phyloP scores from a whole-genome alignment of 2,113 vertebrate species.

The Microcebus griseorufus region DNA sequence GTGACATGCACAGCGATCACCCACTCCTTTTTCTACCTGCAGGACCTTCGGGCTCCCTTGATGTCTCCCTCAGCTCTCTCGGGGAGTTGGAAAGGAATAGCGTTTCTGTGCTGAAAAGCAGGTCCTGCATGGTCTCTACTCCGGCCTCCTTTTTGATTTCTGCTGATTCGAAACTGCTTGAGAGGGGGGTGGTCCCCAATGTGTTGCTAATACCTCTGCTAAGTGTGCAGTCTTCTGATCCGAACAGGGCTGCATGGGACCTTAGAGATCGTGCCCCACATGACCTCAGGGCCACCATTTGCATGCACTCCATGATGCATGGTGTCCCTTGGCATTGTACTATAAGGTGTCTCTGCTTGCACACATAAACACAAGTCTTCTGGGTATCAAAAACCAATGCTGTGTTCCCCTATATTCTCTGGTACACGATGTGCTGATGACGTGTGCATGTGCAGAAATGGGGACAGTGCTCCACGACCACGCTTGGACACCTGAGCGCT shows the following conservation, averaged over 20 bases:
- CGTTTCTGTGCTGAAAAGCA: not conserved
- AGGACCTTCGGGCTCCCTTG: not conserved
- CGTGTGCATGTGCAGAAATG: fast-evolving
- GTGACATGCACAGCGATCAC: not conserved
- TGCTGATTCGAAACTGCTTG: not conserved
- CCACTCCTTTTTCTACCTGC: not conserved
- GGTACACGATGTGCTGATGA: too few species aligned
- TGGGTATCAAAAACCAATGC: not conserved
- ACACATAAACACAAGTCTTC: not conserved
- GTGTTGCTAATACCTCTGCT: not conserved
- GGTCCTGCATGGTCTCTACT: not conserved
- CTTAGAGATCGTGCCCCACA: too few species aligned
- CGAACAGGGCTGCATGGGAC: not conserved
- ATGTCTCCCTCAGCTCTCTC: not conserved
- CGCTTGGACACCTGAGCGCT: not conserved
- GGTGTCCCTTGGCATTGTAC: not conserved
- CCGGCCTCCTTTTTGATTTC: not conserved
- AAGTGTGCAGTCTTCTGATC: not conserved
- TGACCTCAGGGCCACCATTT: not conserved
- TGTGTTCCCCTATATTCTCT: not conserved
- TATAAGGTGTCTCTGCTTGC: not conserved
- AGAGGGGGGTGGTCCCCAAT: not conserved
- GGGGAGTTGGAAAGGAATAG: not conserved
- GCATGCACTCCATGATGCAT: too few species aligned
- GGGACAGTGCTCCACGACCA: fast-evolving